Percentiles rank a stretch among this genome's conserved stretches.
Evolutionary conservation across 1,140 invertebrate species (phyloP).

Genomic region (Macrobrachium rosenbergii): DNA sequence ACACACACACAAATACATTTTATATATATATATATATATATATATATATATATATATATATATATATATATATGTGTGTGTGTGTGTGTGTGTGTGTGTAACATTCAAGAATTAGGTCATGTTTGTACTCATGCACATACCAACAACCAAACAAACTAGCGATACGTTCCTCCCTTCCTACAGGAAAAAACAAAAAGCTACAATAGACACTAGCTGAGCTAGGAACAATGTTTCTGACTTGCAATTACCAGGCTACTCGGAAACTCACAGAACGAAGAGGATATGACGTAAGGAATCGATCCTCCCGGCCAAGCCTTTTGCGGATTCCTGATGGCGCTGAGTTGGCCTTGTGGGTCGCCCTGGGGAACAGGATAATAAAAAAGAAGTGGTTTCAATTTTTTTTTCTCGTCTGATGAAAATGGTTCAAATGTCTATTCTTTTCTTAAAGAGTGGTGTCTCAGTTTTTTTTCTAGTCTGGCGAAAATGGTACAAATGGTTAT

Average conservation of each 20-base stretch:
- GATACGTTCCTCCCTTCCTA: background rate
- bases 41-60: background rate
- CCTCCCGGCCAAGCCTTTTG: conserved; percentile 68
- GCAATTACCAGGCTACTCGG: conserved; percentile 58
- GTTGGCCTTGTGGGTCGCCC: conserved; percentile 34
- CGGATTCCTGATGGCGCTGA: conserved; percentile 66
- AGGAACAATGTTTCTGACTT: background rate
- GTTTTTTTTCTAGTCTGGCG: too few relatives aligned
- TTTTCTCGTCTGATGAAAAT: background rate
- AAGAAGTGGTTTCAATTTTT: background rate
- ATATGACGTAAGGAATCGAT: conserved; percentile 70
- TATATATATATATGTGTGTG: background rate
- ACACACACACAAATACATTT: background rate
- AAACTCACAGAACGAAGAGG: conserved; percentile 67
- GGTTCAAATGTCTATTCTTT: background rate
- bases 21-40: conserved; percentile 6
- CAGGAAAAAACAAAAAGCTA: conserved; percentile 4
- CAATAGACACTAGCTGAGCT: background rate
- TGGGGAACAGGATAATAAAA: background rate
- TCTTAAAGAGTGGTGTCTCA: background rate
- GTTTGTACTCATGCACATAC: too few relatives aligned
- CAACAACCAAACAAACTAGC: too few relatives aligned
- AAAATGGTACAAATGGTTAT: background rate
- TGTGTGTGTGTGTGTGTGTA: too few relatives aligned
- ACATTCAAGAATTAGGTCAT: too few relatives aligned